Evolutionary conservation across 2,113 vertebrate genomes (phyloP), one percentile per base, ranked within the genome.

Genomic region (Oryzias woworae): DNA sequence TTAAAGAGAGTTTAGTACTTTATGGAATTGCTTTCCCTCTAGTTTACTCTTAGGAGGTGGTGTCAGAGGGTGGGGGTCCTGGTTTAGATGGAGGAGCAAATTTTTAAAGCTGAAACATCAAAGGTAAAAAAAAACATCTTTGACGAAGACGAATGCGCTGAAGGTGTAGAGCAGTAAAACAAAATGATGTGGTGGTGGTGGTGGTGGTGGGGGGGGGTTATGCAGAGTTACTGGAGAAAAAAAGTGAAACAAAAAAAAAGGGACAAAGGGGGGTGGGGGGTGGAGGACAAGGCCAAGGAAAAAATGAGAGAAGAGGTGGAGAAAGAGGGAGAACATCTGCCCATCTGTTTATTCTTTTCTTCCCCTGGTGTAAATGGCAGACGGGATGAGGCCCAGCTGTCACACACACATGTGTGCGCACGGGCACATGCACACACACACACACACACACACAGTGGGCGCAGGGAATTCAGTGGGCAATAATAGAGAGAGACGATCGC

Each of bases 401-500:
- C 83, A 75, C 66, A 55, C 75, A 46, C 61, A 56, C 65, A 69
- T 69, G 46, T 58, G 58, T 56, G 50, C 69, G 53, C 72, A 70
- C 62, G 61, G 57, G 71, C 72, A 44, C 80, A 69, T 81, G 73
- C 69, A 49, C 75, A 49, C 61, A 50, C 61, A 49, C 60, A 70
- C 62, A 71, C 73, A 67, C 57, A 72, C 53, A 63, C 44, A 54
- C 57, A 74, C 63, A 53, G 50, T 4, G 16, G 59, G 85, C 57
- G 8, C 57, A 62, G 81, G 83, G 82, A 71, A 77, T 80, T 86
- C 82, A 81, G 78, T 75, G 71, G 83, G 85, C 85, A 85, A 84
- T 89, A 90, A 90, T 88, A 83, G 83, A 90, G 86, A 90, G 85
- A 88, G 85, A 87, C 86, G 71, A 78, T 83, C 74, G 75, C 86